Conservation (phyloP, 2,113 vertebrate genomes). For the Ranitomeya variabilis region DNA sequence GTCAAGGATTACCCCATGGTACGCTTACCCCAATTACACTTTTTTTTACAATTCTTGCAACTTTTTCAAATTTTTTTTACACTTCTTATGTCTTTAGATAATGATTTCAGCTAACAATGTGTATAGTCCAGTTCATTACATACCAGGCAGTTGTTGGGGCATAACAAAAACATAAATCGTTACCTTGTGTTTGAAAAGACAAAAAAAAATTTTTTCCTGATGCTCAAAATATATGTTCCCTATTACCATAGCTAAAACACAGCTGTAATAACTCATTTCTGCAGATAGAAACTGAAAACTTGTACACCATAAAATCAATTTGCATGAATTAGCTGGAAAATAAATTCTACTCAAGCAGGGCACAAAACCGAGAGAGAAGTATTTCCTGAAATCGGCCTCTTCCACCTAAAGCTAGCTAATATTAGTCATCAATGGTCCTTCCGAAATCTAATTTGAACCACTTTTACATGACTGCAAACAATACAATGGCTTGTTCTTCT, state of each 20-base stretch:
- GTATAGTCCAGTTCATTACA: not conserved
- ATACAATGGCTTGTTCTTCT: slow-evolving; percentile 52
- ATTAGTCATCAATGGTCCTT: slow-evolving; percentile 45
- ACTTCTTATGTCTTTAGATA: not conserved
- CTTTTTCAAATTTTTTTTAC: not conserved
- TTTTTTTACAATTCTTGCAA: not conserved
- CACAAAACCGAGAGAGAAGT: slow-evolving; percentile 25
- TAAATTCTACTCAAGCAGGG: slow-evolving; percentile 53
- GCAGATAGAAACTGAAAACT: slow-evolving; percentile 49
- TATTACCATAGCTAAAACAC: slow-evolving; percentile 38
- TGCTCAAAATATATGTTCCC: slow-evolving; percentile 24
- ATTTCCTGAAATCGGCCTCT: slow-evolving; percentile 52
- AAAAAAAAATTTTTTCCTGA: not conserved
- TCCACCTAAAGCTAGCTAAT: slow-evolving; percentile 44
- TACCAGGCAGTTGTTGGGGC: not conserved
- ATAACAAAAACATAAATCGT: not conserved
- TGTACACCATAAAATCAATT: slow-evolving; percentile 58
- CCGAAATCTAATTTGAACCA: slow-evolving; percentile 54
- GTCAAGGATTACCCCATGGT: no score
- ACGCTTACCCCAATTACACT: no score
- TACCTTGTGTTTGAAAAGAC: slow-evolving; percentile 18
- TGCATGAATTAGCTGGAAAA: slow-evolving; percentile 59
- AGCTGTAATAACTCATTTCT: slow-evolving; percentile 56
- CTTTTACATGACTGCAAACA: slow-evolving; percentile 52
- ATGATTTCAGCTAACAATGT: not conserved